Conservation (phyloP, 2,888 invertebrate genomes). For the Digitonthophagus gazella region DNA sequence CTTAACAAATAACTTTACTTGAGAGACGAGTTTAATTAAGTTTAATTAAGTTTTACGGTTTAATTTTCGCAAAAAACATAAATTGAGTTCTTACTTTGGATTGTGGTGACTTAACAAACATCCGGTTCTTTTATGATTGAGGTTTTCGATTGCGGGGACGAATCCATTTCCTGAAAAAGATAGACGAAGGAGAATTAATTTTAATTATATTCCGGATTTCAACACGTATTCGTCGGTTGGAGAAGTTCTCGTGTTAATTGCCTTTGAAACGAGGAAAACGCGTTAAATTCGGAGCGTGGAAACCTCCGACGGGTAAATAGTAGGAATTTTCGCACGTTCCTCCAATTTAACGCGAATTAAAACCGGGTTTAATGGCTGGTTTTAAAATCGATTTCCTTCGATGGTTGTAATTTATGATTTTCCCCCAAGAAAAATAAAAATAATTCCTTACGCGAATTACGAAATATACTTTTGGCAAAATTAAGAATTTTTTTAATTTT, state of each 20-base stretch:
- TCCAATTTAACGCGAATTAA: background rate
- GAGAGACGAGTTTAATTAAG: no score
- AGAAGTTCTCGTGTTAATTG: background rate
- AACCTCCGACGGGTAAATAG: background rate
- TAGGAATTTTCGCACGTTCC: background rate
- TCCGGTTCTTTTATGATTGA: background rate
- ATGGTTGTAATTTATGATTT: no score
- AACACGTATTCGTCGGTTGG: background rate
- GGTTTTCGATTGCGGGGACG: background rate
- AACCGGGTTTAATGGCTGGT: background rate
- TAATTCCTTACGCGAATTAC: no score
- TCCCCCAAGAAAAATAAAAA: no score
- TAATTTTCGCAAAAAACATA: no score
- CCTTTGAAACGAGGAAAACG: background rate
- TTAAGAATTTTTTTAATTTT: no score
- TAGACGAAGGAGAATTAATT: background rate
- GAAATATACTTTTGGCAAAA: no score
- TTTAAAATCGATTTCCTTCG: no score
- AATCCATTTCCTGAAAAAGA: background rate
- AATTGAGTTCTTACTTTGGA: background rate
- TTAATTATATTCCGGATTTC: background rate
- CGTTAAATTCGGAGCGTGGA: background rate
- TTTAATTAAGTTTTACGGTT: no score
- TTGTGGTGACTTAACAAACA: background rate
- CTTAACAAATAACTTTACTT: no score